These are phyloP conservation scores for Armadillidium nasatum DNA, from an alignment of 1,140 invertebrate species.

Conservation along the genomic window DNA sequence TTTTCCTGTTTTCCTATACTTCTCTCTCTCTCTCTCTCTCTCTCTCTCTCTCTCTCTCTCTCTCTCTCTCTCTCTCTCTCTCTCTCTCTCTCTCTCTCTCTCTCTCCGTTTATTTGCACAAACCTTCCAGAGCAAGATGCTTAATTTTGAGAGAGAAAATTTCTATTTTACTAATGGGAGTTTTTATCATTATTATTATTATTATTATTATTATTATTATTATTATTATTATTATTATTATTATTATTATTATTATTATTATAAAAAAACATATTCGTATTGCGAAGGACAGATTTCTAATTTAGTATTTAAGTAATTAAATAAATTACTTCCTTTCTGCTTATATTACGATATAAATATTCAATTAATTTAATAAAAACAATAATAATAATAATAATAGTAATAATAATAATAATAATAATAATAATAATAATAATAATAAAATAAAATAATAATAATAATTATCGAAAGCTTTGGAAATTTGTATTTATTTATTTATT, in stretches of 20 bases:
- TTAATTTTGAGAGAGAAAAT: too few relatives aligned
- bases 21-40: constrained; percentile 1
- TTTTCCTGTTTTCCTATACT: too few relatives aligned
- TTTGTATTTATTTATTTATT: too few relatives aligned
- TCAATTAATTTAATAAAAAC: too few relatives aligned
- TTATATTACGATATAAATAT: too few relatives aligned
- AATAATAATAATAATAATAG: neutral
- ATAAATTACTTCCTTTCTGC: too few relatives aligned
- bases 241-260: neutral
- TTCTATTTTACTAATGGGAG: too few relatives aligned
- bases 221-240: neutral
- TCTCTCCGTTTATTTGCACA: neutral
- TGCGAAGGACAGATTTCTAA: too few relatives aligned
- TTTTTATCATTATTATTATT: neutral
- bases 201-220: constrained; percentile 2
- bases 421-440: neutral
- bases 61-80: neutral
- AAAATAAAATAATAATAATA: neutral
- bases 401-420: neutral
- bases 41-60: constrained; percentile 1
- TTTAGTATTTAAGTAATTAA: too few relatives aligned
- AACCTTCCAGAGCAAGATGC: too few relatives aligned
- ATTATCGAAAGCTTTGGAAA: too few relatives aligned
- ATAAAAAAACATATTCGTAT: neutral
- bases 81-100: neutral